Base-by-base conservation (phyloP, 2,113 vertebrate genomes). In the Gadus macrocephalus region DNA sequence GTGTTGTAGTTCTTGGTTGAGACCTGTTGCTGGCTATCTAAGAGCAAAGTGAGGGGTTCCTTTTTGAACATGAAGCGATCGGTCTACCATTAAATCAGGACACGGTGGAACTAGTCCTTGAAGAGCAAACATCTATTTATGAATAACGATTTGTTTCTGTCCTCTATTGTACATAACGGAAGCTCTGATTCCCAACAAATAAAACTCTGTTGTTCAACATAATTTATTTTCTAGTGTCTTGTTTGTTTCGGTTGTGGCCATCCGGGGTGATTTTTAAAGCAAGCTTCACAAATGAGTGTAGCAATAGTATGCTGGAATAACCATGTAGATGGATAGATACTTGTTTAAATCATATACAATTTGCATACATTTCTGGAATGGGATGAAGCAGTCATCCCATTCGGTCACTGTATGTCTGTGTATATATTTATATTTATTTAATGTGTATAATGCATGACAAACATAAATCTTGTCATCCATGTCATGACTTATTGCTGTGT, bases 121-220 rank as follows among this genome's bases (percentile, higher is more conserved):
- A 77, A 75, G 78, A 85, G 69, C 79, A 75, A 71, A 77, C 80
- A 75, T 81, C 86, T 92, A 92, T 92, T 92, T 91, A 92, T 91
- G 75, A 81, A 87, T 88, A 78, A 80, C 59, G 75, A 85, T 74
- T 89, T 84, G 78, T 91, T 90, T 90, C 84, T 89, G 88, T 90
- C 84, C 72, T 78, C 79, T 88, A 85, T 89, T 92, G 91, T 92
- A 91, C 79, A 91, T 92, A 91, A 89, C 81, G 87, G 87, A 86
- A 90, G 78, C 84, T 83, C 83, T 88, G 79, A 86, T 85, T 86
- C 82, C 42, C 70, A 61, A 82, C 62, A 64, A 80, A 87, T 83
- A 87, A 83, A 90, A 84, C 64, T 28, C 58, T 72, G 62, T 82
- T 11, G 11, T 12, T 12, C 70, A 84, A 80, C 25, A 42, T 67